Evolutionary conservation across 1,140 invertebrate genomes (phyloP).

Genomic region (Carposina sasakii): DNA sequence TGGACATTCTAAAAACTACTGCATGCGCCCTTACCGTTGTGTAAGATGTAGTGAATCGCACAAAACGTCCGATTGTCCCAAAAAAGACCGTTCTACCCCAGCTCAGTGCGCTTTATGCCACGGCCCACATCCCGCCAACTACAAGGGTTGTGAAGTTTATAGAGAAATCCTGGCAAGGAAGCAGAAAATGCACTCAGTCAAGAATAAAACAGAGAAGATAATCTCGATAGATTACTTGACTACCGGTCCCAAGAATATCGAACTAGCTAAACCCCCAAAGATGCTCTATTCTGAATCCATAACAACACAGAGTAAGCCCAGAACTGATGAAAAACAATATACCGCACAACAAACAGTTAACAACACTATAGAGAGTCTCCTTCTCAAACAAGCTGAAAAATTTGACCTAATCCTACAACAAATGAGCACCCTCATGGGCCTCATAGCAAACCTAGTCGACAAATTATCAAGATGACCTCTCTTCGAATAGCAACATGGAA

Average conservation of each 20-base stretch:
- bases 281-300: too few relatives aligned
- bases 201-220: too few relatives aligned
- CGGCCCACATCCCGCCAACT: slow-evolving; percentile 12
- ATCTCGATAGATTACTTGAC: too few relatives aligned
- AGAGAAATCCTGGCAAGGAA: slow-evolving; percentile 1
- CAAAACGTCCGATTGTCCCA: slow-evolving; percentile 3
- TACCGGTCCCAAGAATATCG: too few relatives aligned
- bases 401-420: slow-evolving; percentile 27
- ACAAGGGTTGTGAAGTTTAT: slow-evolving; percentile 6
- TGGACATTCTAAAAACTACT: slow-evolving; percentile 14
- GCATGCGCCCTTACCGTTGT: neutral
- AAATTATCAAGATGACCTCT: slow-evolving; percentile 18
- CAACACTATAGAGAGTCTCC: too few relatives aligned
- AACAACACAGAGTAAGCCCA: too few relatives aligned
- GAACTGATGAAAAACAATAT: too few relatives aligned
- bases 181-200: too few relatives aligned
- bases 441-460: slow-evolving; percentile 20
- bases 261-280: too few relatives aligned
- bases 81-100: slow-evolving; percentile 5
- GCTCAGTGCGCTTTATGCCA: slow-evolving; percentile 8
- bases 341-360: too few relatives aligned
- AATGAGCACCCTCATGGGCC: slow-evolving; percentile 25
- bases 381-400: slow-evolving; percentile 25
- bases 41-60: slow-evolving; percentile 6
- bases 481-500: slow-evolving; percentile 22